Evolutionary conservation across 2,888 invertebrate genomes (phyloP).

Genomic region (Nesidiocoris tenuis): DNA sequence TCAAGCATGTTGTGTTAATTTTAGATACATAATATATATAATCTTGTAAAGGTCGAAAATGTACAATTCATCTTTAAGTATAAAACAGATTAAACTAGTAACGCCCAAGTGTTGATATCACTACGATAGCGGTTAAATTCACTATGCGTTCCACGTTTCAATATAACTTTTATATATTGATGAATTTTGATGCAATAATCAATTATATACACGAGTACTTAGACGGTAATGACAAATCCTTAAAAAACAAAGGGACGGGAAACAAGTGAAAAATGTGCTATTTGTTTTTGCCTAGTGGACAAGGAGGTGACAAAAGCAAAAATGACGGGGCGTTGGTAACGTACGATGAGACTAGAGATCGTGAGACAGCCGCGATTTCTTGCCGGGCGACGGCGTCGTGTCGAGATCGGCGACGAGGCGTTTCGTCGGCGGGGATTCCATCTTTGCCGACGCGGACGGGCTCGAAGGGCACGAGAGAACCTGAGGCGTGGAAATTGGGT

Average conservation of each 20-base stretch:
- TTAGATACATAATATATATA: no score
- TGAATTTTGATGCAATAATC: neutral
- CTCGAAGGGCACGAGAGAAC: slow-evolving; percentile 3
- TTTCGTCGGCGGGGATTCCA: neutral
- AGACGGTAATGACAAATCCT: neutral
- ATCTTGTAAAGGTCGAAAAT: neutral
- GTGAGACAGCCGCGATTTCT: slow-evolving; percentile 30
- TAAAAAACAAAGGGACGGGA: neutral
- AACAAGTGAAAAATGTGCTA: neutral
- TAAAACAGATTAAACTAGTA: neutral
- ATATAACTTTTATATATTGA: neutral
- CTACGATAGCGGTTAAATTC: neutral
- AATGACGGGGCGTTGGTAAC: slow-evolving; percentile 23
- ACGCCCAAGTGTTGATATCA: neutral
- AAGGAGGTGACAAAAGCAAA: neutral
- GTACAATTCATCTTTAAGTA: neutral
- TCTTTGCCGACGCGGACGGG: neutral
- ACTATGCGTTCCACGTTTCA: neutral
- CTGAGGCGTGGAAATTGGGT: neutral
- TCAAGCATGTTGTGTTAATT: neutral
- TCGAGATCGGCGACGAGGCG: neutral
- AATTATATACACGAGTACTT: neutral
- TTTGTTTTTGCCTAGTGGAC: neutral
- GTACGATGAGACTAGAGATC: slow-evolving; percentile 31
- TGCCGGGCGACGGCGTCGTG: slow-evolving; percentile 13